Base-by-base conservation (phyloP, 2,113 vertebrate genomes). In the Poicephalus gulielmi region DNA sequence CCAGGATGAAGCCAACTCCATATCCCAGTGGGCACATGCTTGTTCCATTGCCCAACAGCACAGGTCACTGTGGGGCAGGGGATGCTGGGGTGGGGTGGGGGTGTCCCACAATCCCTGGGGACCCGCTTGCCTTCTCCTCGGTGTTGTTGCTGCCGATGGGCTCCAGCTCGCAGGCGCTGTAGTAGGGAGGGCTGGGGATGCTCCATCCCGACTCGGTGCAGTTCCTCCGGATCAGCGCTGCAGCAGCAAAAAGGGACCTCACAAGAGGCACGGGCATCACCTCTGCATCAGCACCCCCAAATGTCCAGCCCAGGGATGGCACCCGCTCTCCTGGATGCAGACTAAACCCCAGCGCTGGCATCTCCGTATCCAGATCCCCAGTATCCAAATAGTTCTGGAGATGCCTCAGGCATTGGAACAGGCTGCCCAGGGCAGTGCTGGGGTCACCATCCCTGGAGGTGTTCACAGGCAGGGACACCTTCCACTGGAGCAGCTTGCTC, bases 171-270 rank as follows among this genome's bases (percentile, higher is more conserved):
- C 98, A 98, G 92, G 55, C 93, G 0, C 60, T 86, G 62, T 93
- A 69, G 92, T 98, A 98, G 18, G 97, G 86, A 10, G 95, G 92
- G 33, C 43, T 98, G 33, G 92, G 77, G 11, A 49, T 3, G 49
- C 95, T 97, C 98, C 98, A 98, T 7, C 98, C 98, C 2, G 18
- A 5, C 35, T 33, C 78, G 0, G 97, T 98, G 90, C 97, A 98
- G 63, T 95, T 98, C 77, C 98, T 95, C 57, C 5, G 30, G 92
- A 98, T 97, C 41, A 96, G 35, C 12, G 20, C 98, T 98, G 88
- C 43, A 79, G 71, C 7, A 8, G 39, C 60, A 63, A 73, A 49
- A 57, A 28, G 25, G 33, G 53, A 64, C 18, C 53, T 90, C 76
- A 44, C 1, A 2, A 52, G 35, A 74, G 15, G n/a, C 66, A 17